Evolutionary conservation across 1,140 invertebrate genomes (phyloP).

Genomic region (Dreissena polymorpha): DNA sequence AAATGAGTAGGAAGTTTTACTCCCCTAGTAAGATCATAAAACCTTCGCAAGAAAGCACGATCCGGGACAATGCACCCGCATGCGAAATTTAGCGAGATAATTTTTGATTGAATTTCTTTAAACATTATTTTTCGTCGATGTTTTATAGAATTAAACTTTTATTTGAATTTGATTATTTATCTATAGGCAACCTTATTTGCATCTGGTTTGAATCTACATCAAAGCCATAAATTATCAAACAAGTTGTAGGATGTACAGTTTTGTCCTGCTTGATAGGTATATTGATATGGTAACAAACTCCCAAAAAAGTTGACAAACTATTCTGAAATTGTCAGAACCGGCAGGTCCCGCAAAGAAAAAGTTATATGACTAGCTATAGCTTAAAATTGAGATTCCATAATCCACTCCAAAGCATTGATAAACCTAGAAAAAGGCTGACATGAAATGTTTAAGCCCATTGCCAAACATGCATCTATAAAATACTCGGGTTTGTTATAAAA

Average conservation of each 20-base stretch:
- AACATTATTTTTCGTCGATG: too few relatives aligned
- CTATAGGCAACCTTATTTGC: background rate
- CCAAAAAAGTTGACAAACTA: too few relatives aligned
- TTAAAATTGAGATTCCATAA: constrained; percentile 25
- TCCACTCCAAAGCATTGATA: constrained; percentile 30
- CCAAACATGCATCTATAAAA: constrained; percentile 33
- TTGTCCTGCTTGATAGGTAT: constrained; percentile 13
- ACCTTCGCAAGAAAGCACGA: constrained; percentile 38
- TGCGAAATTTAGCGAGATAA: constrained; percentile 48
- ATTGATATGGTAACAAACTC: constrained; percentile 25
- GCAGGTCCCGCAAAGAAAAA: constrained; percentile 33
- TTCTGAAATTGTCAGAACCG: background rate
- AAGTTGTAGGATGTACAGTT: constrained; percentile 16
- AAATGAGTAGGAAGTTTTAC: constrained; percentile 10
- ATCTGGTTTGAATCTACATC: background rate
- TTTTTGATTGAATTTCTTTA: constrained; percentile 48
- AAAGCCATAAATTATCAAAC: constrained; percentile 13
- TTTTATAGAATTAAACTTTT: too few relatives aligned
- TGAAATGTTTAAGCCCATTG: constrained; percentile 27
- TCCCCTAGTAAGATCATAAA: constrained; percentile 47
- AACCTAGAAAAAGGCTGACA: constrained; percentile 20
- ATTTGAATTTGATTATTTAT: too few relatives aligned
- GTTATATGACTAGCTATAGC: constrained; percentile 34
- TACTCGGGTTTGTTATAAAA: background rate
- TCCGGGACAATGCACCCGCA: constrained; percentile 37